Base-by-base conservation (phyloP, 1,140 invertebrate genomes). In the Dufourea novaeangliae region DNA sequence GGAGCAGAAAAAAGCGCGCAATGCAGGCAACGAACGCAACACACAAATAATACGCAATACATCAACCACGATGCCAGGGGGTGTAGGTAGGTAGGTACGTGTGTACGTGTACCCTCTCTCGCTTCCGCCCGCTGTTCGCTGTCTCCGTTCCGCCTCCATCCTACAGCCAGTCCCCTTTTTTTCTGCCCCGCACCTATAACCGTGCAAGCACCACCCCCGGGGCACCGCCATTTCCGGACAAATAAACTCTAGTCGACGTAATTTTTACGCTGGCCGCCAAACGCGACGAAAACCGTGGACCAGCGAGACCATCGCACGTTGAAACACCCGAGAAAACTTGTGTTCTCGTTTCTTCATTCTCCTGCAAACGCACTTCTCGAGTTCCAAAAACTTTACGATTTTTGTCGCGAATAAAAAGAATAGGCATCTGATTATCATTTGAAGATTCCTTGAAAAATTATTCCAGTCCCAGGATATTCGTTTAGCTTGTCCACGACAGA, bases 201-300 rank as follows among this genome's bases (percentile, higher is more conserved):
- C 86, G 88, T 89, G 87, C 89, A 89, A 92, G 90, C 89, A 87
- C 90, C 90, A 89, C 90, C 91, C 88, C 90, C 81, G 88, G 90
- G 89, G 90, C 90, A 92, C 88, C 90, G 88, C 90, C 90, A 92
- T 92, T 92, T 92, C 89, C 89, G 91, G 90, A 92, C 91, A 92
- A 92, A 92, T 92, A 92, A 92, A 92, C 91, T 92, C 91, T 91
- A 92, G 92, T 92, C 91, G 87, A 92, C 90, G 91, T 91, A 92
- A 92, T 92, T 92, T 92, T 92, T 92, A 91, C 91, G 89, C 90
- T 88, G 88, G 84, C 84, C 88, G 76, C 82, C 88, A 85, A 89
- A 88, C 84, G 88, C 90, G 89, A 91, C 90, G 90, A 91, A 91
- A 91, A 91, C 86, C 89, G 90, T 89, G 88, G 84, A 89, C 86